Conservation (phyloP, 2,888 invertebrate species). For the Agriopis leucophaearia region DNA sequence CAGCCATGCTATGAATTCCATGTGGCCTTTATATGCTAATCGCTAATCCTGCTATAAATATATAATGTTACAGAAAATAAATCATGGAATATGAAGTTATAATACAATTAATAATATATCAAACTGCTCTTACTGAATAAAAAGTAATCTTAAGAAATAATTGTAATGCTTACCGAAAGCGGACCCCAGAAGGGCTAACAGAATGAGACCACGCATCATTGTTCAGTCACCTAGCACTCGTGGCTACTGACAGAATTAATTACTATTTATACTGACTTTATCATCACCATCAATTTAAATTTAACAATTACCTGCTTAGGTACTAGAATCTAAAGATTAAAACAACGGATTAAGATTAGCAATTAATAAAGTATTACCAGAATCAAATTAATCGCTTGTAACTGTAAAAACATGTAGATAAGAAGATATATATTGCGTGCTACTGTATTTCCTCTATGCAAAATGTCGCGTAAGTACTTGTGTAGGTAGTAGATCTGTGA, state of each 20-base stretch:
- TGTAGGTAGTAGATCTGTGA: too few relatives aligned
- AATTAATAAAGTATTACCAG: neutral
- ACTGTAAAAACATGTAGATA: neutral
- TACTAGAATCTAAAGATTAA: slow-evolving; percentile 9
- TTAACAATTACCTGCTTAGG: neutral
- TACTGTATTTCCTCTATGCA: neutral
- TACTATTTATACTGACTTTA: slow-evolving; percentile 34
- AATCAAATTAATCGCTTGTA: slow-evolving; percentile 1
- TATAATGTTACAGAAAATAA: too few relatives aligned
- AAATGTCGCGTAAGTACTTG: too few relatives aligned
- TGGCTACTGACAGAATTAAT: neutral
- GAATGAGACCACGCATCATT: slow-evolving; percentile 37
- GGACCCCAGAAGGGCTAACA: slow-evolving; percentile 48
- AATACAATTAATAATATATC: too few relatives aligned
- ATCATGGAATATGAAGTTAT: too few relatives aligned
- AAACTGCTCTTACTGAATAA: neutral
- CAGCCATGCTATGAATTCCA: too few relatives aligned
- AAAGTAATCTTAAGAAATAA: neutral
- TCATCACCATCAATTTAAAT: slow-evolving; percentile 12
- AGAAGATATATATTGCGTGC: neutral
- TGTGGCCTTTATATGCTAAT: too few relatives aligned
- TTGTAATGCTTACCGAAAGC: slow-evolving; percentile 59
- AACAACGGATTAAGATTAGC: slow-evolving; percentile 6
- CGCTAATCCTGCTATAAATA: too few relatives aligned
- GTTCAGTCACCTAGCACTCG: slow-evolving; percentile 6